These are phyloP conservation scores for Chrysolina americana DNA, from an alignment of 2,888 invertebrate genomes.

Conservation along the genomic window DNA sequence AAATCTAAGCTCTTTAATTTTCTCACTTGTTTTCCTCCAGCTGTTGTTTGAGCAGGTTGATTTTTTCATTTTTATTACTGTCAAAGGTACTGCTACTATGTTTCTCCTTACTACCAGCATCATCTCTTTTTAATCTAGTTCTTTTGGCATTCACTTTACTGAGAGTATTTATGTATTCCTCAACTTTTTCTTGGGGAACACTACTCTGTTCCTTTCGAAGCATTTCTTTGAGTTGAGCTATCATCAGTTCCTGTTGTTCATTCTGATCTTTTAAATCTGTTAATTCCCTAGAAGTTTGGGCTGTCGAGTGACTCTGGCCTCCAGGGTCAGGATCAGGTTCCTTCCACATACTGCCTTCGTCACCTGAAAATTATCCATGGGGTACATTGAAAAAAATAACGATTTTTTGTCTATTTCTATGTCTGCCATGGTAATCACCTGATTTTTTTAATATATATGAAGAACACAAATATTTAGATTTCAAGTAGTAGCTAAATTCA, in stretches of 20 bases:
- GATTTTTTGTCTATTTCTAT: not conserved
- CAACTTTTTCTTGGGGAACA: constrained; percentile 68
- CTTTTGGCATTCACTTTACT: constrained; percentile 66
- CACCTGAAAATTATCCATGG: constrained; percentile 15
- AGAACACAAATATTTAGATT: not conserved
- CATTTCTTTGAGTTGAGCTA: constrained; percentile 69
- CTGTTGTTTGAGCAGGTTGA: constrained; percentile 71
- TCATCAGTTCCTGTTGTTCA: constrained; percentile 67
- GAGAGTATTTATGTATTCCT: constrained; percentile 67
- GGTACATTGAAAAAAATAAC: not conserved
- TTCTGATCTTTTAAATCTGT: constrained; percentile 66
- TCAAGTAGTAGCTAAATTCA: not conserved
- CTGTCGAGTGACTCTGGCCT: constrained; percentile 48
- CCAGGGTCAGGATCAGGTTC: constrained; percentile 62
- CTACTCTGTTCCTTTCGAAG: constrained; percentile 67
- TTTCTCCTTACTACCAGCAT: constrained; percentile 46
- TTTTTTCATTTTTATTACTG: constrained; percentile 70
- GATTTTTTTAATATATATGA: constrained; percentile 20
- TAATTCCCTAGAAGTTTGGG: constrained; percentile 58
- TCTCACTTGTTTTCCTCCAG: constrained; percentile 72
- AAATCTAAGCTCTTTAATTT: not conserved
- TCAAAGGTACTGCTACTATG: constrained; percentile 61
- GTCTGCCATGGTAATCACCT: constrained; percentile 21
- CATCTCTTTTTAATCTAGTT: constrained; percentile 61
- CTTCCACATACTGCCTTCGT: constrained; percentile 63